phyloP scores from a whole-genome alignment of 2,888 invertebrate species.

The Phanerotoma sp. region DNA sequence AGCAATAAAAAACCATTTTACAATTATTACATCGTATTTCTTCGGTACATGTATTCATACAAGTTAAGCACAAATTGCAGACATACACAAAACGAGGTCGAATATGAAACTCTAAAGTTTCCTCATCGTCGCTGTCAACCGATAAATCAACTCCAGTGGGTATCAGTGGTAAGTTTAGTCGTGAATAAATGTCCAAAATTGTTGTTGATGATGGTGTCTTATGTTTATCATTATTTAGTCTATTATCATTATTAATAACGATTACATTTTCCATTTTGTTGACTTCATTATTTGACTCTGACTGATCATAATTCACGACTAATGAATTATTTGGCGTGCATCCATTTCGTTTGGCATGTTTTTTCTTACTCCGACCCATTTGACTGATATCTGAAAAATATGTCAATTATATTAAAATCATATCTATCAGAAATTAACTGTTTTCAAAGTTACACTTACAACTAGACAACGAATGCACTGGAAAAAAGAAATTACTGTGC shows the following conservation, averaged over 20 bases:
- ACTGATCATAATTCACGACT: too few species aligned
- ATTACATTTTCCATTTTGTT: neutral
- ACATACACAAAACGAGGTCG: constrained; percentile 68
- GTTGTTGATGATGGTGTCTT: neutral
- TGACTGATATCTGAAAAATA: too few species aligned
- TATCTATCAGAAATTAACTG: too few species aligned
- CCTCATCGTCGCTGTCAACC: constrained; percentile 58
- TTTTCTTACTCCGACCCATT: constrained; percentile 7
- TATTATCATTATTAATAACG: neutral
- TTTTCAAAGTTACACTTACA: too few species aligned
- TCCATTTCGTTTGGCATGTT: too few species aligned
- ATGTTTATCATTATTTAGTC: neutral
- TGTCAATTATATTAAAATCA: too few species aligned
- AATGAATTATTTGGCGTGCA: too few species aligned
- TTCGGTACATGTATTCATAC: constrained; percentile 36
- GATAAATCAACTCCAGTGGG: constrained; percentile 28
- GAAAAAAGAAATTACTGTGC: too few species aligned
- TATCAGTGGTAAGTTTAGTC: constrained; percentile 21
- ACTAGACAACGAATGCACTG: too few species aligned
- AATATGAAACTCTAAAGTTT: constrained; percentile 66
- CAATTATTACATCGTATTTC: constrained; percentile 59
- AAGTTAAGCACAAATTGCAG: constrained; percentile 61
- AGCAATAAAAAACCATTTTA: constrained; percentile 68
- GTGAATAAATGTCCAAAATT: constrained; percentile 16
- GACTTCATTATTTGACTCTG: neutral